These are phyloP conservation scores for Lepeophtheirus salmonis DNA, from an alignment of 1,140 invertebrate genomes.

Conservation along the genomic window DNA sequence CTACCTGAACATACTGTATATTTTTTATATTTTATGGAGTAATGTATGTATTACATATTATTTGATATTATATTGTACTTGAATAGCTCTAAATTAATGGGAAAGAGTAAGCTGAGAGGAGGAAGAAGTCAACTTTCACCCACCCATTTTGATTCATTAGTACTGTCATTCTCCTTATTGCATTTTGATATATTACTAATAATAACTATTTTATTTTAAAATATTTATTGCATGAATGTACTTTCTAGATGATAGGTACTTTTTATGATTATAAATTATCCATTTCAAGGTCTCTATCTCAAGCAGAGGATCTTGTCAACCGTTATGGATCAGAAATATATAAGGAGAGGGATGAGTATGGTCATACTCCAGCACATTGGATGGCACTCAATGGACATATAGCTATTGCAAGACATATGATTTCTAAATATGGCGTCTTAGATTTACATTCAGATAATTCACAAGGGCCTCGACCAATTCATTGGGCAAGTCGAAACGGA, in stretches of 20 bases:
- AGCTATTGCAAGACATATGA: slow-evolving; percentile 55
- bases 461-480: slow-evolving; percentile 66
- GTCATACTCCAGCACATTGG: slow-evolving; percentile 79
- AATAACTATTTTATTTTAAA: not conserved
- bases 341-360: slow-evolving; percentile 51
- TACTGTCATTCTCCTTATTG: no score
- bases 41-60: no score
- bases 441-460: slow-evolving; percentile 67
- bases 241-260: no score
- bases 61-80: no score
- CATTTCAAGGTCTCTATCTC: slow-evolving; percentile 19
- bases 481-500: slow-evolving; percentile 71
- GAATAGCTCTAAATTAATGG: no score
- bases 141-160: no score
- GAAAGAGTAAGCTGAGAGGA: no score
- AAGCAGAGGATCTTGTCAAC: slow-evolving; percentile 21
- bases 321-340: slow-evolving; percentile 21
- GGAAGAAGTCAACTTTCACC: no score
- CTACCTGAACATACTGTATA: no score
- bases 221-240: no score
- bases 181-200: no score
- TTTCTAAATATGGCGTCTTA: slow-evolving; percentile 56
- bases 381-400: slow-evolving; percentile 66
- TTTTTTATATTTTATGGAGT: no score
- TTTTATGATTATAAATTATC: not conserved